phyloP scores from a whole-genome alignment of 2,113 vertebrate genomes.

The Aspidoscelis tigris region DNA sequence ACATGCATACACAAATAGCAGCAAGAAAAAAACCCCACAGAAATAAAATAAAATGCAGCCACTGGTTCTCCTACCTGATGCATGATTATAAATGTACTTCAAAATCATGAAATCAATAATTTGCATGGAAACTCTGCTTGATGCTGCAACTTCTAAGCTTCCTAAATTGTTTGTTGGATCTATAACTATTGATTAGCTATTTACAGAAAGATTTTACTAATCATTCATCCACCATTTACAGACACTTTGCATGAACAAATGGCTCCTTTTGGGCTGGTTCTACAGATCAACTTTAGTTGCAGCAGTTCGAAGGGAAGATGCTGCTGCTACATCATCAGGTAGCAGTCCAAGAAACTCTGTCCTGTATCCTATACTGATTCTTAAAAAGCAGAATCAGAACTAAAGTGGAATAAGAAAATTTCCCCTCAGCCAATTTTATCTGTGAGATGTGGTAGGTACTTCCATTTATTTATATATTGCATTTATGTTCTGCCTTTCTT shows the following conservation, averaged over 20 bases:
- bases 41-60: background rate
- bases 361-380: background rate
- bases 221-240: slow-evolving; percentile 17
- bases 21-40: too few species aligned
- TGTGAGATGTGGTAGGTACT: too few species aligned
- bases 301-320: background rate
- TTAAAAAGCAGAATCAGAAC: too few species aligned
- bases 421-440: too few species aligned
- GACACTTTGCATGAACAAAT: slow-evolving; percentile 10
- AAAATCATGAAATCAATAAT: background rate
- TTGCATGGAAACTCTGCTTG: background rate
- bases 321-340: background rate
- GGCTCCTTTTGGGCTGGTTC: background rate
- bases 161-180: slow-evolving; percentile 18
- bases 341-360: background rate
- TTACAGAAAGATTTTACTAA: slow-evolving; percentile 18
- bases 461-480: too few species aligned
- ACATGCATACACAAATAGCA: too few species aligned
- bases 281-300: background rate
- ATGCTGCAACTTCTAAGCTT: background rate
- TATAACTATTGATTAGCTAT: slow-evolving; percentile 24
- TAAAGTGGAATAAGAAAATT: too few species aligned
- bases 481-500: too few species aligned
- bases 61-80: background rate
- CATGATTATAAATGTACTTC: background rate